Evolutionary conservation across 2,113 vertebrate genomes (phyloP), one percentile per base, ranked within the genome.

Genomic region (Stomatorhinus ivindoensis): DNA sequence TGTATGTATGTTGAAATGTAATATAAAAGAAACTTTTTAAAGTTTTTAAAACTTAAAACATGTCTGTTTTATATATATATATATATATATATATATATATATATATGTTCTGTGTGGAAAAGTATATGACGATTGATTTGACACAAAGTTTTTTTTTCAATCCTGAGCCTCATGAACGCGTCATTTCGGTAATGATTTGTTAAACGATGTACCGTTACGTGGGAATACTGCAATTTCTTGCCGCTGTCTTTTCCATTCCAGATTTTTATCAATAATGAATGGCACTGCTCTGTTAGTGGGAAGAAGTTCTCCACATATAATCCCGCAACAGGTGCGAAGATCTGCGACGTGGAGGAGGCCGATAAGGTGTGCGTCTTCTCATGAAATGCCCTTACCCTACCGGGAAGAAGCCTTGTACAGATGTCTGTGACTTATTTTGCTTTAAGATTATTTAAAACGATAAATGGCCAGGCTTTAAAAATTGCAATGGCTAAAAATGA

Each of bases 231-330:
- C 46, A 8, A 47, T n/a, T 51, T 86, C 44, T 51, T 31, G 6
- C 27, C 17, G 48, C 10, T 51, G 19, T 46, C 47, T 53, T 50
- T 51, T 51, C 11, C 48, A n/a, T 51, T 15, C 46, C 93, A 99
- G 98, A 97, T 99, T 92, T 99, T 99, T 92, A 98, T 99, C 94
- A 96, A 97, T 95, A 99, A 99, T 0, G 97, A 98, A 83, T 99
- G 98, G 98, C 97, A 96, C 0, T 93, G 95, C 15, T 98, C 98
- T 91, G 95, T 94, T 88, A 97, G 95, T 84, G 97, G 97, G 27
- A 97, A 94, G 89, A 97, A 94, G n/a, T 98, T 99, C 90, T 93
- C 97, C 2, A 97, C 97, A 0, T 95, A 96, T 76, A 98, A 98
- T 90, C 98, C 98, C 13, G 97, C 97, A 1, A 98, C 97, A 10